A percentile compares a stretch with the other conserved stretches of the same genome.
Evolutionary conservation across 2,797 vertebrate species (phyloP).

Genomic region (Clarias platycephalus): DNA sequence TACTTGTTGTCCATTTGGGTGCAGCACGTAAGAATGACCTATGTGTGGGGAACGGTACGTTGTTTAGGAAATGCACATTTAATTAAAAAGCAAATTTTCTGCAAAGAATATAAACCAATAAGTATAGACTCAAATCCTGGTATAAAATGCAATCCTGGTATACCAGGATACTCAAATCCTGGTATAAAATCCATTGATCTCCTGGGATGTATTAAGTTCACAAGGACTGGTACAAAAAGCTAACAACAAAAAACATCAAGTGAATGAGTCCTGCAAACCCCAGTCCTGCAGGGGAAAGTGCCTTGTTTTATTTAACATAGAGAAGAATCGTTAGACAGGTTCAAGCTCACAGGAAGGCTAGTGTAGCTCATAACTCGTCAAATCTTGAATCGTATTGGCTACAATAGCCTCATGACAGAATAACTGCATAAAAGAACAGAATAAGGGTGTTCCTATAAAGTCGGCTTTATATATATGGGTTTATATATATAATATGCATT

Average conservation of each 20-base stretch:
- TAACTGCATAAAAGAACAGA: neutral
- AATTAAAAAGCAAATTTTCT: neutral
- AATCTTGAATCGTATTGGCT: neutral
- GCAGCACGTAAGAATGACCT: neutral
- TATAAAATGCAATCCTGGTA: neutral
- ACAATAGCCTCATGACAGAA: neutral
- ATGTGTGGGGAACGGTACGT: neutral
- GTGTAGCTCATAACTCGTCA: neutral
- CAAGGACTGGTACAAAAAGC: neutral
- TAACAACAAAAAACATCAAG: neutral
- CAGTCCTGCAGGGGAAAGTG: neutral
- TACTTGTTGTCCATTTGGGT: neutral
- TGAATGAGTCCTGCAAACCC: neutral
- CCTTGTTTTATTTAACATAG: neutral
- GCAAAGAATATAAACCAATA: neutral
- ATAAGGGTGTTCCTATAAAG: neutral
- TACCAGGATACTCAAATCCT: neutral
- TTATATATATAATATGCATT: neutral
- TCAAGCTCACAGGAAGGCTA: neutral
- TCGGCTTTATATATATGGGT: neutral
- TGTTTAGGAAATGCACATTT: neutral
- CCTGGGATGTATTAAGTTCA: neutral
- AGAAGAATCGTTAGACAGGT: neutral
- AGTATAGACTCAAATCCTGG: neutral
- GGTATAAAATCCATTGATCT: neutral